Conservation (phyloP, 2,113 vertebrate genomes). For the Sarotherodon lohbergeri region DNA sequence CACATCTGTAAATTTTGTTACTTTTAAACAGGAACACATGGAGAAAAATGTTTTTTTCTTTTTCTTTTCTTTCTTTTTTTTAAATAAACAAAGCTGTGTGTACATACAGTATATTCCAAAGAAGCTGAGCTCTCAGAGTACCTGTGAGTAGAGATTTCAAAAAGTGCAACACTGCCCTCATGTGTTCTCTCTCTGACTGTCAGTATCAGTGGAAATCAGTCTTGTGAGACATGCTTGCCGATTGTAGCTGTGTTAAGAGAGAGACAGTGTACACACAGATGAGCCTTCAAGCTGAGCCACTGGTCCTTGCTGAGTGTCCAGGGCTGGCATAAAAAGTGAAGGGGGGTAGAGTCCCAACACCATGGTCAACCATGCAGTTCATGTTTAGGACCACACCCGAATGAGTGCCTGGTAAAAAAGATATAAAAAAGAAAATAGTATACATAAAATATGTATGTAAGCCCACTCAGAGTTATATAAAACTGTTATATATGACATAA, state of each 20-base stretch:
- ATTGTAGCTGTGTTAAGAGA: neutral
- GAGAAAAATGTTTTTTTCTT: neutral
- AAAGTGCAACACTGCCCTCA: no score
- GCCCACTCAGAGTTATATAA: no score
- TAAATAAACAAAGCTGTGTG: neutral
- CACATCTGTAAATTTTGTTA: neutral
- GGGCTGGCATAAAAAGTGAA: neutral
- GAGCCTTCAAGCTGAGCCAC: neutral
- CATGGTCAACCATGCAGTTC: slow-evolving; percentile 72
- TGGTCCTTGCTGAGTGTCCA: neutral
- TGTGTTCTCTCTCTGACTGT: neutral
- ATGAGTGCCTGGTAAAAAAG: slow-evolving; percentile 81
- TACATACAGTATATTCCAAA: neutral
- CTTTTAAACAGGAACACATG: neutral
- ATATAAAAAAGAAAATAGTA: neutral
- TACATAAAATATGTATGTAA: no score
- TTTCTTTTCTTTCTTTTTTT: neutral
- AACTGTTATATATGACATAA: no score
- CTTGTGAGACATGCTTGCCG: neutral
- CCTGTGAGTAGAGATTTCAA: neutral
- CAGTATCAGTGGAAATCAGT: neutral
- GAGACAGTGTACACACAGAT: neutral
- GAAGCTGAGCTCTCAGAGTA: neutral
- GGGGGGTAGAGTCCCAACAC: neutral
- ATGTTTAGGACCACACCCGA: slow-evolving; percentile 95